Percentiles rank a stretch among this genome's conserved stretches.
Conservation (phyloP, 2,797 vertebrate species). For the Anguilla obscura region DNA sequence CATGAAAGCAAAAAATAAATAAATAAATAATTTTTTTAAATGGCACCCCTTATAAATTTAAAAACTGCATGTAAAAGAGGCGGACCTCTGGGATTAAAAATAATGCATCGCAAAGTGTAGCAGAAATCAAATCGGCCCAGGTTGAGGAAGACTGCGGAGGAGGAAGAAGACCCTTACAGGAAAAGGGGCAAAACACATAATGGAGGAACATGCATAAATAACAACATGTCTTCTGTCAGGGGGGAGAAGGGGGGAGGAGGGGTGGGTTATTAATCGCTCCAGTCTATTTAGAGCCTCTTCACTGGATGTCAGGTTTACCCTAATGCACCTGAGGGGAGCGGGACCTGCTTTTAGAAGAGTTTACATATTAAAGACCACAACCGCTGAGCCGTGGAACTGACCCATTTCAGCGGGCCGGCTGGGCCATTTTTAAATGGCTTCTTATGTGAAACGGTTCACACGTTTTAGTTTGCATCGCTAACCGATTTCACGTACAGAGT, state of each 20-base stretch:
- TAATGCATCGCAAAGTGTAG: neutral
- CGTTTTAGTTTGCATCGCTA: too few relatives aligned
- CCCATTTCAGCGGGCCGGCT: neutral
- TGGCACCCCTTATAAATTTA: constrained; percentile 84
- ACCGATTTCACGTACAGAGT: neutral
- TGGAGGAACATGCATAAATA: constrained; percentile 76
- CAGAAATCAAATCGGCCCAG: constrained; percentile 60
- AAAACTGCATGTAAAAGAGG: constrained; percentile 88
- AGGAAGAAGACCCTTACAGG: neutral
- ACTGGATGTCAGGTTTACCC: neutral
- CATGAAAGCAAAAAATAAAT: constrained; percentile 66
- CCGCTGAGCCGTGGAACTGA: neutral
- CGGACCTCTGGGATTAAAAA: constrained; percentile 67
- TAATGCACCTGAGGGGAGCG: constrained; percentile 5
- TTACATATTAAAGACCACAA: neutral
- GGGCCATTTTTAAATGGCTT: neutral
- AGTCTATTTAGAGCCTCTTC: neutral
- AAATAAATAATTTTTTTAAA: constrained; percentile 60
- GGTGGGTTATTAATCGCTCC: neutral
- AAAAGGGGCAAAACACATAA: constrained; percentile 70
- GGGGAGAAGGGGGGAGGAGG: neutral
- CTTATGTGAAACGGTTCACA: too few relatives aligned
- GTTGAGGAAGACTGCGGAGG: constrained; percentile 42
- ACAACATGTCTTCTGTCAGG: constrained; percentile 31
- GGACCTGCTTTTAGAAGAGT: neutral